phyloP scores from a whole-genome alignment of 2,113 vertebrate genomes.

The Egretta garzetta region DNA sequence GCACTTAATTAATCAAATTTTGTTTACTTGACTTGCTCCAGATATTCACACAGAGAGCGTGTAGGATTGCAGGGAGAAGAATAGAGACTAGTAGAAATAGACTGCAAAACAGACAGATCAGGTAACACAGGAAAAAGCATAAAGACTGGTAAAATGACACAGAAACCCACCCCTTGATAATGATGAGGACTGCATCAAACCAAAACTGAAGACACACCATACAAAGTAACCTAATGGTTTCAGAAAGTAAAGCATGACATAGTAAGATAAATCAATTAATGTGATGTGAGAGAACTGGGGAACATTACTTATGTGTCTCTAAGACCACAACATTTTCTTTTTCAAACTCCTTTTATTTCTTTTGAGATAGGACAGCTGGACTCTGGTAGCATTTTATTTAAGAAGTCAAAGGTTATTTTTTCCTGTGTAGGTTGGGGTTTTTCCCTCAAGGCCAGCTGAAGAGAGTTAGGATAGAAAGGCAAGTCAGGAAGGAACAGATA shows the following conservation, averaged over 20 bases:
- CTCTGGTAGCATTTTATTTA: not conserved
- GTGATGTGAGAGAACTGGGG: not conserved
- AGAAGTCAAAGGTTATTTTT: not conserved
- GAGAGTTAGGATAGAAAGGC: not conserved
- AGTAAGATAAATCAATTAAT: not conserved
- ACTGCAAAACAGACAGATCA: not conserved
- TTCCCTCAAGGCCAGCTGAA: not conserved
- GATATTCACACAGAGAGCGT: not conserved
- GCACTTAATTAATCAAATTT: not conserved
- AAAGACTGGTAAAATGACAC: not conserved
- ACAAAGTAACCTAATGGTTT: not conserved
- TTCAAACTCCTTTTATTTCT: not conserved
- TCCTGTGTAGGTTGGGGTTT: not conserved
- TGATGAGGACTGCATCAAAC: not conserved
- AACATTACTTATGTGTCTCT: not conserved
- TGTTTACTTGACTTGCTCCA: not conserved
- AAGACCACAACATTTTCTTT: not conserved
- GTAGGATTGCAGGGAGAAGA: not conserved
- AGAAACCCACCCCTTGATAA: not conserved
- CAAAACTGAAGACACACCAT: not conserved
- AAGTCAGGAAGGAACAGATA: not conserved
- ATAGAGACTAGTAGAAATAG: not conserved
- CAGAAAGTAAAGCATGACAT: rapidly evolving
- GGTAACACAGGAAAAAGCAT: not conserved
- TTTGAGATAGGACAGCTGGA: not conserved